Evolutionary conservation across 30 jellyfish, hydroid and myxozoan species (phyloP).

Genomic region (Aurelia aurita complex sp. Pacific): DNA sequence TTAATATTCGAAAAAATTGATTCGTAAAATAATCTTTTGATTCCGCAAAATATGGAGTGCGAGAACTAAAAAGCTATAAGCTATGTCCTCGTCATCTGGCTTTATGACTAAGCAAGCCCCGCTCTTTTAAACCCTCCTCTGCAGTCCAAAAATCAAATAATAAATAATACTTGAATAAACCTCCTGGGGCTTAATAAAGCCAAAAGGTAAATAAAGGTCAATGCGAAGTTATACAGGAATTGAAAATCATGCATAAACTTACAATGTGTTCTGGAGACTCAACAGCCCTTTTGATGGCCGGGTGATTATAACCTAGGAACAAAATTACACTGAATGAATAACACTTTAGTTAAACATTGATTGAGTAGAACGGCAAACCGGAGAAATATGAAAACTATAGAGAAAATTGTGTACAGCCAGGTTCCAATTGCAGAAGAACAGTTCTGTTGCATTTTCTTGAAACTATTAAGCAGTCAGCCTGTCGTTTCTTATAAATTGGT

Average conservation of each 20-base stretch:
- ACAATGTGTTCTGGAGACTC: conserved; percentile 54
- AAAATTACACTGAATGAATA: neutral
- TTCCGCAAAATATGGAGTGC: neutral
- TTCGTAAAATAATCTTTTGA: no score
- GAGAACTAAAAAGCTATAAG: no score
- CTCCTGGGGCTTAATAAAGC: no score
- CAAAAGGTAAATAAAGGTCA: no score
- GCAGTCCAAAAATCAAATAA: no score
- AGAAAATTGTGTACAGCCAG: neutral
- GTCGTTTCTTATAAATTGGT: no score
- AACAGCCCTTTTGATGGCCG: conserved; percentile 54
- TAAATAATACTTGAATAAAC: no score
- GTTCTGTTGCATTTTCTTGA: no score
- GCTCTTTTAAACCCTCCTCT: neutral
- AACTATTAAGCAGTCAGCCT: no score
- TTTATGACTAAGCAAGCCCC: neutral
- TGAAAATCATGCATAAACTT: neutral
- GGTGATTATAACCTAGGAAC: conserved; percentile 70
- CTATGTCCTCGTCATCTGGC: neutral
- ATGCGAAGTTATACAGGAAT: neutral
- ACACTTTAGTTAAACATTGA: neutral
- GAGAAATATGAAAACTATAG: neutral
- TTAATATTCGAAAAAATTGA: no score
- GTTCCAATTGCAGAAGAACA: no score
- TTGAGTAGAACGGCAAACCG: neutral